Evolutionary conservation across 1,140 invertebrate genomes (phyloP), one percentile per base, ranked within the genome.

Genomic region (Probaryconus sp.): DNA sequence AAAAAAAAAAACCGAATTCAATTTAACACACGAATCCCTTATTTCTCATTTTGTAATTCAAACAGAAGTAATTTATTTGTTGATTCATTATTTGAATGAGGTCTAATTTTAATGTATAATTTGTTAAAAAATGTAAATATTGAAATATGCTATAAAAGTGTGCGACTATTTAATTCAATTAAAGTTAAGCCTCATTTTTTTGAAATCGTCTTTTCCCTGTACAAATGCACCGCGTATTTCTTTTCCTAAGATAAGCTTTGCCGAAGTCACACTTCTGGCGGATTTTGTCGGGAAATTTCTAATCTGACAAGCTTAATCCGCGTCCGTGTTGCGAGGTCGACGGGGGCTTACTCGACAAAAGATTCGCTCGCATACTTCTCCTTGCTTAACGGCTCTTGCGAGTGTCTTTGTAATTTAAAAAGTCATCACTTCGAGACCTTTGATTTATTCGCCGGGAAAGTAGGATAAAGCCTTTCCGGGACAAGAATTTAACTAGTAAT

Each of bases 281-380:
- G 58, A 71, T 71, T 58, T 71, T 30, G 18, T 26, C 37, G 35
- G 60, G 60, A 64, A 64, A 64, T 50, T 33, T 58, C 56, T 71
- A 71, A 71, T 71, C 68, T 71, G 60, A 71, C 68, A 64, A 64
- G 68, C 37, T 71, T 71, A 64, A 64, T 64, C 60, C 47, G n/a
- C 28, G 13, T n/a, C 43, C 38, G 42, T 45, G 47, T 45, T 13
- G 42, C 43, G 64, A 47, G 17, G 26, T 30, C 43, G 26, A 47
- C 43, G 43, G 13, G 24, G 31, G 43, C 58, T 63, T 71, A 56
- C 33, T 48, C 65, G 28, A 47, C 43, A 47, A 47, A 47, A 47
- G 43, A 47, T 50, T 56, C 43, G 42, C 35, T 31, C 3, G 42
- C 13, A 30, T 28, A 18, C 31, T 18, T 21, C 35, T 35, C 14